Evolutionary conservation across 1,140 invertebrate genomes (phyloP), one percentile per base, ranked within the genome.

Genomic region (Leguminivora glycinivorella): DNA sequence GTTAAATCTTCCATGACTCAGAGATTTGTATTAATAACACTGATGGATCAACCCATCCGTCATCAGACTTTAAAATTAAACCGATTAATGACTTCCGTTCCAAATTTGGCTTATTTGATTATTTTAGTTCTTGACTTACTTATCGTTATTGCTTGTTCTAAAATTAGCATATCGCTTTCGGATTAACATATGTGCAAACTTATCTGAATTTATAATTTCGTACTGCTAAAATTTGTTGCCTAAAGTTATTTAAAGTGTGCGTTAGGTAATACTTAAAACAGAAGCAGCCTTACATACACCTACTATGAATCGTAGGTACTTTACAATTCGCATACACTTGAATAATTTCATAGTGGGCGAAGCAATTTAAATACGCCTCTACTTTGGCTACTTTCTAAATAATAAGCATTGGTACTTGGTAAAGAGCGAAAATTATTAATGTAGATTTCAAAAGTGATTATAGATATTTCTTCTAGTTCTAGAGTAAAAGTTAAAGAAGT

Each of bases 341-440:
- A 47, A 47, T 47, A 22, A 43, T 43, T 43, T 17, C 3, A n/a
- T 1, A 19, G 47, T 52, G 19, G 47, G 47, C 47, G 47, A 22
- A 19, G 19, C 19, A 22, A 52, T 52, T 52, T 52, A 52, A 52
- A 52, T 52, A 52, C 47, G 47, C 47, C 47, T 52, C 17, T 52
- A 22, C 47, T 52, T n/a, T 22, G 19, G 47, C n/a, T 52, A 52
- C 47, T 52, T 52, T 52, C 47, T 52, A 52, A 52, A 52, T 22
- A 52, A 52, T 52, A 52, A 52, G 19, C 19, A 52, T 52, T 52
- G 47, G 17, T 22, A n/a, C 19, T 22, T 52, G 19, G 1, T 52
- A 22, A 9, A 52, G 19, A 22, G 6, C n/a, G 47, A n/a, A 43
- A n/a, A n/a, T 4, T n/a, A 43, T n/a, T n/a, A 2, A 43, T 43